Conservation (phyloP, 2,888 invertebrate genomes). For the Sisyra terminalis region DNA sequence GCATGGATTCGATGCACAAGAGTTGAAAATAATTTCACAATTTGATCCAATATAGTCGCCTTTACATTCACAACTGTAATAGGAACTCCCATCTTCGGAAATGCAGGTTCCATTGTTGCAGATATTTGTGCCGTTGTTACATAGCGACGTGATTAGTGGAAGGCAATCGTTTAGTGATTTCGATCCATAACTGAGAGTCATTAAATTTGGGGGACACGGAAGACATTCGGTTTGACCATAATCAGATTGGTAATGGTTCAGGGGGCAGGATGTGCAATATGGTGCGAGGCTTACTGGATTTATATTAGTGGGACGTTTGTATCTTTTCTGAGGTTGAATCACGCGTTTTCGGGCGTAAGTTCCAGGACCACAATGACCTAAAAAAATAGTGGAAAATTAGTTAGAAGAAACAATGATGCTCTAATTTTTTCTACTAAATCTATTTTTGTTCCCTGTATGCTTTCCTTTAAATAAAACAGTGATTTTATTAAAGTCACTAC, state of each 20-base stretch:
- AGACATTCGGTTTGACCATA: slow-evolving; percentile 38
- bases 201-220: slow-evolving; percentile 34
- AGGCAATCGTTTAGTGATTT: slow-evolving; percentile 26
- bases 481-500: not conserved
- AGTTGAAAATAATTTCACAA: slow-evolving; percentile 31
- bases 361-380: slow-evolving; percentile 40
- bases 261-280: slow-evolving; percentile 35
- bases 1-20: slow-evolving; percentile 35
- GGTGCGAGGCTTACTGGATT: slow-evolving; percentile 33
- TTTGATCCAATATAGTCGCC: slow-evolving; percentile 32
- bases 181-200: slow-evolving; percentile 28
- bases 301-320: slow-evolving; percentile 14
- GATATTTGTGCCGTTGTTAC: slow-evolving; percentile 27
- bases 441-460: no score
- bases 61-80: slow-evolving; percentile 31
- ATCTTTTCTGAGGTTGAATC: slow-evolving; percentile 17
- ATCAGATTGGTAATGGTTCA: slow-evolving; percentile 40
- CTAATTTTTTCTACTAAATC: no score
- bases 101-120: slow-evolving; percentile 30
- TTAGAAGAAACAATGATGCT: no score
- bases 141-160: slow-evolving; percentile 29
- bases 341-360: slow-evolving; percentile 24
- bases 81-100: slow-evolving; percentile 19
- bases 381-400: no score
- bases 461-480: no score